Percentiles rank a stretch among this genome's conserved stretches.
phyloP scores from a whole-genome alignment of 2,888 invertebrate species.

The Caenorhabditis virilis region DNA sequence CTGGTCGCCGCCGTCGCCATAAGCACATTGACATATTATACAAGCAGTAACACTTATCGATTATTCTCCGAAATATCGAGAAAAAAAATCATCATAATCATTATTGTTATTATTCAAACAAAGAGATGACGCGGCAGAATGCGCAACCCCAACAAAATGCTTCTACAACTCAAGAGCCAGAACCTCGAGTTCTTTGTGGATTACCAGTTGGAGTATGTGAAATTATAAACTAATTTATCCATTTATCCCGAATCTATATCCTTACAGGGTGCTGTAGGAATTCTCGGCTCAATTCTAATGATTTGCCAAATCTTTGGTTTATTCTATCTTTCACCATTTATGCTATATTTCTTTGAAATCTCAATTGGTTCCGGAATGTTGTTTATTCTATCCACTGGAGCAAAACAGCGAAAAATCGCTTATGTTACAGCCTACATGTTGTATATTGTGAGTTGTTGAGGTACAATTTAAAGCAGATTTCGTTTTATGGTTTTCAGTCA shows the following conservation, averaged over 20 bases:
- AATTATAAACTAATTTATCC: background rate
- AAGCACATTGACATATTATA: no score
- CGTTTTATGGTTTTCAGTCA: constrained; percentile 13
- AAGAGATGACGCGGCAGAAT: no score
- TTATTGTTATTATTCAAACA: no score
- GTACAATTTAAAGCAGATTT: background rate
- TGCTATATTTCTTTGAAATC: constrained; percentile 37
- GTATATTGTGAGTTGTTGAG: constrained; percentile 19
- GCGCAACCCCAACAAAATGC: background rate
- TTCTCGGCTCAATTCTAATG: constrained; percentile 34
- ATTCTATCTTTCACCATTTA: constrained; percentile 24
- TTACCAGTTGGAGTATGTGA: constrained; percentile 28
- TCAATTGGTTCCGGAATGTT: constrained; percentile 35
- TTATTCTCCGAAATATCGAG: no score
- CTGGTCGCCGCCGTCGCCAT: no score
- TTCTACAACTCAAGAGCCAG: constrained; percentile 14
- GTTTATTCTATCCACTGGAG: constrained; percentile 37
- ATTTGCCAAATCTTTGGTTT: constrained; percentile 38
- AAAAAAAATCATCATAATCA: no score
- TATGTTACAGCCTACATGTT: constrained; percentile 38
- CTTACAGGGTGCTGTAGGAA: constrained; percentile 33
- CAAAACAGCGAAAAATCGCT: constrained; percentile 29
- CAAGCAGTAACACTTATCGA: no score
- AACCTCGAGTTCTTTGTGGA: constrained; percentile 34
- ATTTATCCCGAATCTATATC: no score